phyloP scores from a whole-genome alignment of 2,113 vertebrate genomes.

The Edolisoma coerulescens region DNA sequence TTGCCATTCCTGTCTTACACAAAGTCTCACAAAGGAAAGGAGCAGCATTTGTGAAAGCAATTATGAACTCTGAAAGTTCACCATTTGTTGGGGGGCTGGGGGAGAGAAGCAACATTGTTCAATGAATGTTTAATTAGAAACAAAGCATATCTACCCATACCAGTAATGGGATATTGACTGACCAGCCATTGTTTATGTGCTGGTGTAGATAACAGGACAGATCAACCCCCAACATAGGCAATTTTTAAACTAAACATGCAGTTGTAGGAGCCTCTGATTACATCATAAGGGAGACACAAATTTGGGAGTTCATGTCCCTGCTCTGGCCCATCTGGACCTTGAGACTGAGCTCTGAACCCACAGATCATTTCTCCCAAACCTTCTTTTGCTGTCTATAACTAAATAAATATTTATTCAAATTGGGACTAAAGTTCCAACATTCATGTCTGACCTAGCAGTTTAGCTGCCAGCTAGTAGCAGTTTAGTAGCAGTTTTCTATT shows the following conservation, averaged over 20 bases:
- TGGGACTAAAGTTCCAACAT: not conserved
- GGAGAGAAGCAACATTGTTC: not conserved
- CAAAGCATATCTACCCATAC: slow-evolving; percentile 46
- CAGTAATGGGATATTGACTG: slow-evolving; percentile 64
- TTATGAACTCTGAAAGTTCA: slow-evolving; percentile 14
- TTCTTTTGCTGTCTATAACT: not conserved
- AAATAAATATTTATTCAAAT: not conserved
- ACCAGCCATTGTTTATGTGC: slow-evolving; percentile 10
- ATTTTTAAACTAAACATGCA: slow-evolving; percentile 3
- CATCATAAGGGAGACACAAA: not conserved
- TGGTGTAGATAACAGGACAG: slow-evolving; percentile 32
- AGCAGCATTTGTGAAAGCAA: not conserved
- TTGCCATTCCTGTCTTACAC: not conserved
- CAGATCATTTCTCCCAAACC: not conserved
- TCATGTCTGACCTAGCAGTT: not conserved
- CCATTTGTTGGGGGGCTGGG: not conserved
- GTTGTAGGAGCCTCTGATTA: not conserved
- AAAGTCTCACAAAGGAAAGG: not conserved
- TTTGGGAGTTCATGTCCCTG: not conserved
- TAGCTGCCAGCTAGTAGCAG: not conserved
- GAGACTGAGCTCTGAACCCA: not conserved
- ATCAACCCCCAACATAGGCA: not conserved
- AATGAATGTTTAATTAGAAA: slow-evolving; percentile 57
- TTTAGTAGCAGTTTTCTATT: not conserved
- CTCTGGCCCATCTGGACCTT: not conserved